phyloP scores from a whole-genome alignment of 2,888 invertebrate genomes.

The Trissolcus brochymenae region DNA sequence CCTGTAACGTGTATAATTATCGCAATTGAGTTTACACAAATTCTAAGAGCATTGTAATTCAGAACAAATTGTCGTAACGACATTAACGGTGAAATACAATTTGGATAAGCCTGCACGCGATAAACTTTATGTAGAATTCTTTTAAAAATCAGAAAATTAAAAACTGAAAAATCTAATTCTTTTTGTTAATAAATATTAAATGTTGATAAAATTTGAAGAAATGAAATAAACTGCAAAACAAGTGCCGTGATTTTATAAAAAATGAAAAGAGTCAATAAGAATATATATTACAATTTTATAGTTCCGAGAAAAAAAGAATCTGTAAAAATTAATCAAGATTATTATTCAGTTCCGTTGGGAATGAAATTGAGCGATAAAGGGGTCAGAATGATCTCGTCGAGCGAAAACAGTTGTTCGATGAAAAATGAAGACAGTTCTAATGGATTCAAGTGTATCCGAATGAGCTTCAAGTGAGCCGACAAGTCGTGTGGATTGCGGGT shows the following conservation, averaged over 20 bases:
- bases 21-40: slow-evolving; percentile 6
- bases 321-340: no score
- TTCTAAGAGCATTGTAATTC: slow-evolving; percentile 15
- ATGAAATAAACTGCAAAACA: no score
- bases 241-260: no score
- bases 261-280: background rate
- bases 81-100: slow-evolving; percentile 16
- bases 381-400: slow-evolving; percentile 5
- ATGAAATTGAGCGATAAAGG: background rate
- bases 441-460: slow-evolving; percentile 11
- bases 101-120: slow-evolving; percentile 15
- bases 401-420: background rate
- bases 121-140: background rate
- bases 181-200: no score
- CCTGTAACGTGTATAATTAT: slow-evolving; percentile 11
- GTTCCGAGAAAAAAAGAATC: no score
- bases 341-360: no score
- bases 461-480: background rate
- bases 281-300: background rate
- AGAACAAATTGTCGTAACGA: slow-evolving; percentile 12
- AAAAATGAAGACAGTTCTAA: slow-evolving; percentile 17
- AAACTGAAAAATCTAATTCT: no score
- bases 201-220: no score
- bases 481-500: slow-evolving; percentile 5
- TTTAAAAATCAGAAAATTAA: no score